Conservation (phyloP, 2,888 invertebrate species). For the Zygogramma bicolorata region DNA sequence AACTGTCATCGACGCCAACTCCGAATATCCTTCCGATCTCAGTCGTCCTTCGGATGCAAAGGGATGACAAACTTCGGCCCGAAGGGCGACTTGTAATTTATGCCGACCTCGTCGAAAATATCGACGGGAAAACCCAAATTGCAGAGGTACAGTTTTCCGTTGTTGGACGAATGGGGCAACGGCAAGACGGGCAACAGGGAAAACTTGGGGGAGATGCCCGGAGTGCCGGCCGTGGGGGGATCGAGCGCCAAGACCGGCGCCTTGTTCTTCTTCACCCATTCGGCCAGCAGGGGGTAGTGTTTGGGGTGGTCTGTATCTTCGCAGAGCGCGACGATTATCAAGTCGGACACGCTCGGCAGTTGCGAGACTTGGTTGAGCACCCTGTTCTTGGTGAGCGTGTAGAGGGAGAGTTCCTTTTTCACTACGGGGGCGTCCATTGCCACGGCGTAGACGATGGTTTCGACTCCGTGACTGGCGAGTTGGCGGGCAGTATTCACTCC, state of each 20-base stretch:
- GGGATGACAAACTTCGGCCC: constrained; percentile 86
- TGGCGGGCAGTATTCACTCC: constrained; percentile 84
- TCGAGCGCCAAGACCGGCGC: constrained; percentile 83
- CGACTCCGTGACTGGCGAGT: constrained; percentile 85
- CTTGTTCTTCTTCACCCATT: constrained; percentile 78
- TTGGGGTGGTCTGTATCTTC: constrained; percentile 65
- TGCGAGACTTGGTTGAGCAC: constrained; percentile 69
- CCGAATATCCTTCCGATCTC: not conserved
- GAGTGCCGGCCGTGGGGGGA: constrained; percentile 78
- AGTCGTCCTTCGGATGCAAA: constrained; percentile 68
- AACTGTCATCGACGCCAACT: not conserved
- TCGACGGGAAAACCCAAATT: constrained; percentile 85
- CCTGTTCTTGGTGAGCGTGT: constrained; percentile 75
- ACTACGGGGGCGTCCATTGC: constrained; percentile 65
- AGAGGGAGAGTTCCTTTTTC: constrained; percentile 76
- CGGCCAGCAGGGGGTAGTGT: constrained; percentile 69
- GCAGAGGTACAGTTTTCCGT: constrained; percentile 85
- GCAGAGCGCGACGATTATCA: constrained; percentile 71
- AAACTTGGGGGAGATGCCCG: constrained; percentile 73
- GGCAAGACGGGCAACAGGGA: constrained; percentile 80
- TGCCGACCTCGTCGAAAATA: constrained; percentile 80
- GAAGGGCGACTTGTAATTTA: constrained; percentile 87
- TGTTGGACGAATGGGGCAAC: constrained; percentile 72
- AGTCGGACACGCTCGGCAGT: constrained; percentile 68
- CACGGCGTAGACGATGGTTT: constrained; percentile 70